These are phyloP conservation scores for Pemphredon lugubris DNA, from an alignment of 2,888 invertebrate genomes.

Conservation along the genomic window DNA sequence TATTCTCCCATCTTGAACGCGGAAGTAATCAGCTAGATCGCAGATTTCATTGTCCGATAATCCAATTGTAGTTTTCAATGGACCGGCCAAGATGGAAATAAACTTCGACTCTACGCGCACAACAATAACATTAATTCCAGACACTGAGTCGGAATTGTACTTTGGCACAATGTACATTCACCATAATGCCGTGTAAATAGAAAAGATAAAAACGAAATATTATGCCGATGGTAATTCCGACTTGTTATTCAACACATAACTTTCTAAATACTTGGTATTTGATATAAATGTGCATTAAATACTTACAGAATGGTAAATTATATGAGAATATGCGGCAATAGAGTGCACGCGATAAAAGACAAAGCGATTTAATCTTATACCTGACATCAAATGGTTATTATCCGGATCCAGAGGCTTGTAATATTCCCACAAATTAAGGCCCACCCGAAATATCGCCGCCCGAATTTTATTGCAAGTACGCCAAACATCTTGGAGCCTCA, in stretches of 20 bases:
- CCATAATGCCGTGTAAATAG: too few relatives aligned
- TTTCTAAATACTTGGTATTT: too few relatives aligned
- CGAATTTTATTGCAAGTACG: conserved; percentile 91
- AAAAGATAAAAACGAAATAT: too few relatives aligned
- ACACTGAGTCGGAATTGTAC: too few relatives aligned
- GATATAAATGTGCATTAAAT: too few relatives aligned
- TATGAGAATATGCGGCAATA: background rate
- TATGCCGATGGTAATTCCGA: too few relatives aligned
- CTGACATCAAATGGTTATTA: conserved; percentile 87
- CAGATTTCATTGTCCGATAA: conserved; percentile 88
- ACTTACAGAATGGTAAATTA: background rate
- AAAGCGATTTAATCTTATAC: conserved; percentile 73
- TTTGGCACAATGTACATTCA: too few relatives aligned
- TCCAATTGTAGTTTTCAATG: conserved; percentile 86
- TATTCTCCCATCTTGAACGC: conserved; percentile 90
- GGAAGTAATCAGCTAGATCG: conserved; percentile 89
- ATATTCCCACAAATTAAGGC: conserved; percentile 88
- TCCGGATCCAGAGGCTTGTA: conserved; percentile 87
- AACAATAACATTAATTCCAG: conserved; percentile 20
- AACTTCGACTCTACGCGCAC: conserved; percentile 86
- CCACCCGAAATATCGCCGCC: conserved; percentile 87
- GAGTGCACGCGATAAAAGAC: background rate
- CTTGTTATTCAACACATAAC: too few relatives aligned
- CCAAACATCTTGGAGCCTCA: conserved; percentile 87
- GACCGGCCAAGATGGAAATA: conserved; percentile 86